phyloP scores from a whole-genome alignment of 2,888 invertebrate species.

The Ganaspis brasiliensis region DNA sequence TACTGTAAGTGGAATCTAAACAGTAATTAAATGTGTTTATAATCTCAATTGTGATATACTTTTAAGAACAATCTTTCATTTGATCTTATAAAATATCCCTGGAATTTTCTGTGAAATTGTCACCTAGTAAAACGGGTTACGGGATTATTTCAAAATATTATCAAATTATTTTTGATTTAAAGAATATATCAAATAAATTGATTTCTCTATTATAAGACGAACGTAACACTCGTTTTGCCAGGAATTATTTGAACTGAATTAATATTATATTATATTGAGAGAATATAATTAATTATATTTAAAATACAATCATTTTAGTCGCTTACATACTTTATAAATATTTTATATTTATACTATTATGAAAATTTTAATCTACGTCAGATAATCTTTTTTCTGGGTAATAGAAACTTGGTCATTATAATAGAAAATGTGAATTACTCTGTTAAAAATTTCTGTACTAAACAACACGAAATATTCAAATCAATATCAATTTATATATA shows the following conservation, averaged over 20 bases:
- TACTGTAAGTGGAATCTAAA: too few species aligned
- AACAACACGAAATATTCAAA: background rate
- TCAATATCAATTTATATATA: slow-evolving; percentile 5
- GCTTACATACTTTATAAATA: background rate
- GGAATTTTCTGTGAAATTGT: background rate
- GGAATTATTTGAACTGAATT: slow-evolving; percentile 17
- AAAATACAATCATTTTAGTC: slow-evolving; percentile 12
- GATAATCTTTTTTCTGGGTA: background rate
- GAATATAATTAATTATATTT: too few species aligned
- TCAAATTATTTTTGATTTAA: too few species aligned
- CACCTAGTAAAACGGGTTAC: background rate
- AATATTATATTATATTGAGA: too few species aligned
- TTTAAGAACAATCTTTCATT: too few species aligned
- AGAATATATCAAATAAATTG: background rate
- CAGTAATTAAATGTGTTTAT: too few species aligned
- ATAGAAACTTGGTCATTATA: background rate
- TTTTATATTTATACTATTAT: background rate
- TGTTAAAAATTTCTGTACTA: slow-evolving; percentile 27
- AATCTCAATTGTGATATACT: too few species aligned
- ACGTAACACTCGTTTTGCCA: background rate
- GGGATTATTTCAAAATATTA: background rate
- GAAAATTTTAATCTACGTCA: background rate
- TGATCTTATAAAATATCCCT: slow-evolving; percentile 26
- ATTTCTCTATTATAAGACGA: background rate
- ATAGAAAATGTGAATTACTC: background rate